Percentiles rank a stretch among this genome's conserved stretches.
These are phyloP conservation scores for Alfaro cultratus DNA, from an alignment of 2,797 vertebrate species.

Conservation along the genomic window DNA sequence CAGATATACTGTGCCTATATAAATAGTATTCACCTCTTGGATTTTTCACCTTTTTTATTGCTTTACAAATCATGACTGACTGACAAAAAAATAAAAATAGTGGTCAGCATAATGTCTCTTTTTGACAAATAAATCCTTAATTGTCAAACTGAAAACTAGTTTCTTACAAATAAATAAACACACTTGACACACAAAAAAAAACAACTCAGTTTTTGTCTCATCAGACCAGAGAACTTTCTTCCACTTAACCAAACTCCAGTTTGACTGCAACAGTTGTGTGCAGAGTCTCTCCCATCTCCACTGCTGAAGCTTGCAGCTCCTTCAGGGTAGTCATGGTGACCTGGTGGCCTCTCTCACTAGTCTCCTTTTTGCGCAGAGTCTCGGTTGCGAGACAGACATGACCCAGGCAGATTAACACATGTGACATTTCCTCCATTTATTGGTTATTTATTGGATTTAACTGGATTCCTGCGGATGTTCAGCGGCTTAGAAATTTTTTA, in stretches of 20 bases:
- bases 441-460: neutral
- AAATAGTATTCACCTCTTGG: neutral
- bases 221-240: neutral
- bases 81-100: neutral
- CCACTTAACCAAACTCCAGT: neutral
- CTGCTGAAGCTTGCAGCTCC: neutral
- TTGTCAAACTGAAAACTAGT: neutral
- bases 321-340: neutral
- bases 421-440: neutral
- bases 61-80: neutral
- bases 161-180: too few species aligned
- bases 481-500: neutral
- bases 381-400: neutral
- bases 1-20: conserved; percentile 11
- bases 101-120: neutral
- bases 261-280: neutral
- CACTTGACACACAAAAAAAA: neutral
- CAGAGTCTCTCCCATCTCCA: neutral
- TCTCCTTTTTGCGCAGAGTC: too few species aligned
- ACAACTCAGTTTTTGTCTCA: neutral
- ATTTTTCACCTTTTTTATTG: neutral
- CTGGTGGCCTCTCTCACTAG: too few species aligned
- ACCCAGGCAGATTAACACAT: neutral
- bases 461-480: neutral
- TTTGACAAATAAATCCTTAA: neutral